Evolutionary conservation across 2,888 invertebrate genomes (phyloP).

Genomic region (Mythimna loreyi): DNA sequence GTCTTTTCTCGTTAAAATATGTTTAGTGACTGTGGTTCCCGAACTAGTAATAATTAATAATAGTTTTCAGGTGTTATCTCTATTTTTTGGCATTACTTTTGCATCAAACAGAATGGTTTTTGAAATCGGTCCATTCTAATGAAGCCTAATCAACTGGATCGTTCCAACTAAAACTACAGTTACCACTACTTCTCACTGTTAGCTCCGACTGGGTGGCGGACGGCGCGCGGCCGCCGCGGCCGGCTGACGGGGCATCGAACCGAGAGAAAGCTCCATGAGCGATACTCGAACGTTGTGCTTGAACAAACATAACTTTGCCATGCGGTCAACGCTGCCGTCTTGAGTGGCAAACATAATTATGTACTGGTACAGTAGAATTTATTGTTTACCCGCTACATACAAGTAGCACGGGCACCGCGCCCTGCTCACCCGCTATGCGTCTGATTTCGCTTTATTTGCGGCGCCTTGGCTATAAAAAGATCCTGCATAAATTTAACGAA

Average conservation of each 20-base stretch:
- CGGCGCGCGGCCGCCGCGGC: neutral
- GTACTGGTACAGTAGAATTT: conserved; percentile 39
- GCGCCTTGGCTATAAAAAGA: conserved; percentile 84
- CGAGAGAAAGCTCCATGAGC: conserved; percentile 76
- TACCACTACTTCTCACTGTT: conserved; percentile 68
- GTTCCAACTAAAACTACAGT: conserved; percentile 68
- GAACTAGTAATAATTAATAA: too few species aligned
- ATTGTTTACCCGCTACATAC: conserved; percentile 54
- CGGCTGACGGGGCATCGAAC: conserved; percentile 72
- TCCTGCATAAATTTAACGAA: conserved; percentile 64
- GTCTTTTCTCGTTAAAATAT: too few species aligned
- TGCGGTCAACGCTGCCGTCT: conserved; percentile 55
- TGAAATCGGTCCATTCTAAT: conserved; percentile 52
- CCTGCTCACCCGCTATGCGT: conserved; percentile 67
- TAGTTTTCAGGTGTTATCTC: too few species aligned
- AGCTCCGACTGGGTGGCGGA: conserved; percentile 55
- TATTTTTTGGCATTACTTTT: too few species aligned
- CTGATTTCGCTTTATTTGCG: conserved; percentile 82
- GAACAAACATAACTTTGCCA: conserved; percentile 66
- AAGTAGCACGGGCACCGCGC: conserved; percentile 31
- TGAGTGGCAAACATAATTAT: conserved; percentile 53
- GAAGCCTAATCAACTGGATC: conserved; percentile 61
- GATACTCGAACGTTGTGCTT: conserved; percentile 62
- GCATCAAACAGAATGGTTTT: conserved; percentile 43
- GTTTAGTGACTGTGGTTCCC: too few species aligned